These are phyloP conservation scores for Arenaria interpres DNA, from an alignment of 2,113 vertebrate species.

Conservation along the genomic window DNA sequence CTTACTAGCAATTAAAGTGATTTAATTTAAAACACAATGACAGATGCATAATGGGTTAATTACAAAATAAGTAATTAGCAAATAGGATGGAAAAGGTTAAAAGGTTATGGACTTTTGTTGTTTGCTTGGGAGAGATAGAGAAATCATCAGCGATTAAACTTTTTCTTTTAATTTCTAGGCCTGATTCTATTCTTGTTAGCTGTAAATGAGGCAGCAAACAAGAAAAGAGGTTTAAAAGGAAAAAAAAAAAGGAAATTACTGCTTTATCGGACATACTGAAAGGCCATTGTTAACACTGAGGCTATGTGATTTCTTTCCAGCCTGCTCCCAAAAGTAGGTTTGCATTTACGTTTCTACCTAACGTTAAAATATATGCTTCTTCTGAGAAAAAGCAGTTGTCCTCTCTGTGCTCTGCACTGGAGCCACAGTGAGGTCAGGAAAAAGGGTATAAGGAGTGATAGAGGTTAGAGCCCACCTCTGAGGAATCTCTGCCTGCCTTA, in stretches of 20 bases:
- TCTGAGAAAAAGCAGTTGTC: background rate
- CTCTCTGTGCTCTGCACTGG: background rate
- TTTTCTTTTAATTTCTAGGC: constrained; percentile 48
- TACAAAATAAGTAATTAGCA: constrained; percentile 63
- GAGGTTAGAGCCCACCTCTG: background rate
- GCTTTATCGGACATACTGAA: constrained; percentile 13
- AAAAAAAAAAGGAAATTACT: background rate
- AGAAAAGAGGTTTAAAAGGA: background rate
- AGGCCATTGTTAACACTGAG: constrained; percentile 7
- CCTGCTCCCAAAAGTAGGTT: background rate
- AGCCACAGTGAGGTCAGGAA: background rate
- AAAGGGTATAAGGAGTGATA: background rate
- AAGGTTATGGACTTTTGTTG: constrained; percentile 51
- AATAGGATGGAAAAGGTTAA: constrained; percentile 64
- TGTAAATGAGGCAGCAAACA: constrained; percentile 51
- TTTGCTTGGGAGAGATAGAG: constrained; percentile 26
- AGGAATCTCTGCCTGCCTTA: background rate
- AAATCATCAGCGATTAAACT: constrained; percentile 25
- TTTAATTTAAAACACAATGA: constrained; percentile 60
- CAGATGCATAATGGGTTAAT: constrained; percentile 68
- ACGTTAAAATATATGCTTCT: background rate
- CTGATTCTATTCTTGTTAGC: constrained; percentile 25
- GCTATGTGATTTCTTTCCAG: background rate
- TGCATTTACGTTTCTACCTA: background rate
- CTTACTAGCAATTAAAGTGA: constrained; percentile 66